A percentile compares a stretch with the other conserved stretches of the same genome.
Evolutionary conservation across 2,113 vertebrate species (phyloP).

Genomic region (Notarius quadriscutis): DNA sequence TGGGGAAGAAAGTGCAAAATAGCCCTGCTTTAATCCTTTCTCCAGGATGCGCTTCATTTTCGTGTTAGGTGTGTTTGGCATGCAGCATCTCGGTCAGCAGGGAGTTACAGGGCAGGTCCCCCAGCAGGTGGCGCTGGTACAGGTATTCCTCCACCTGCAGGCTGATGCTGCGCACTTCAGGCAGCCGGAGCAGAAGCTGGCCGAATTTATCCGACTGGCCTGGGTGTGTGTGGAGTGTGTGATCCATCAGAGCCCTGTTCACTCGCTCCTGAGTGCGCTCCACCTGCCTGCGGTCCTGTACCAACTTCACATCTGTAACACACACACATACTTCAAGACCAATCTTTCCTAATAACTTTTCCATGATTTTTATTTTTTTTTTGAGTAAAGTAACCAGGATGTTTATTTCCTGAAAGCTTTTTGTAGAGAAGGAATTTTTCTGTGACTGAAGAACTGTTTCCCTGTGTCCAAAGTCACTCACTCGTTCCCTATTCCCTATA

Average conservation of each 20-base stretch:
- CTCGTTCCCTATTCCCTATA: too few relatives aligned
- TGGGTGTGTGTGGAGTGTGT: conserved; percentile 69
- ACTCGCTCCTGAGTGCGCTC: conserved; percentile 77
- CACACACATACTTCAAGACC: not conserved
- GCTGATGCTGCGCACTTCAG: conserved; percentile 79
- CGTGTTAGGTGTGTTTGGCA: conserved; percentile 71
- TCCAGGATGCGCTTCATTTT: not conserved
- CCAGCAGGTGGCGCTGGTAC: conserved; percentile 79
- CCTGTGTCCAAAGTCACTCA: too few relatives aligned
- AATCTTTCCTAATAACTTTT: not conserved
- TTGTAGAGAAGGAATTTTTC: not conserved
- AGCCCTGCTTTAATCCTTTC: not conserved
- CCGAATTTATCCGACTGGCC: conserved; percentile 77
- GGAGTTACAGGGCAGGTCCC: conserved; percentile 80
- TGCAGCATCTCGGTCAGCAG: conserved; percentile 81
- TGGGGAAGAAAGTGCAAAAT: not conserved
- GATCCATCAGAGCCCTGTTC: conserved; percentile 78
- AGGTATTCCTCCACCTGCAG: conserved; percentile 80
- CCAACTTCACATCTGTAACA: conserved; percentile 73
- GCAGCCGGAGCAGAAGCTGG: conserved; percentile 77
- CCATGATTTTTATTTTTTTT: not conserved
- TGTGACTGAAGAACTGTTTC: not conserved
- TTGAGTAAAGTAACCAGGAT: not conserved
- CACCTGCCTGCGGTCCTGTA: conserved; percentile 72
- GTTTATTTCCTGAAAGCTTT: not conserved